These are phyloP conservation scores for Lepisosteus osseus DNA, from an alignment of 2,113 vertebrate genomes.

Conservation along the genomic window DNA sequence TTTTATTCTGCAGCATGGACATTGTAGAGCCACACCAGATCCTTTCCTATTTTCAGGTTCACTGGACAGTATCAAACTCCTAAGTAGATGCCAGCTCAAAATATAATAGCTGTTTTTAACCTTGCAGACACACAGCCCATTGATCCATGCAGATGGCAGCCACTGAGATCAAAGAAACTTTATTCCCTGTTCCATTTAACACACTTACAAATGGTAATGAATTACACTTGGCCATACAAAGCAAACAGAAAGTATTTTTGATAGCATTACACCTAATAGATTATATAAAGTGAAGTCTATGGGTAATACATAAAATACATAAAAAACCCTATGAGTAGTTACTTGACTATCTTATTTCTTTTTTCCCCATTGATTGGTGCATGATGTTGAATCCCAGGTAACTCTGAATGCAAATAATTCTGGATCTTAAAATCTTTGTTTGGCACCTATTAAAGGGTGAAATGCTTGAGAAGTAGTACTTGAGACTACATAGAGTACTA, in stretches of 20 bases:
- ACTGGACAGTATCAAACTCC: slow-evolving; percentile 35
- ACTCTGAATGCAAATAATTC: no score
- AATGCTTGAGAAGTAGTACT: no score
- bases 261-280: no score
- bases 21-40: slow-evolving; percentile 30
- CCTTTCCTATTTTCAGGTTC: slow-evolving; percentile 59
- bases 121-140: neutral
- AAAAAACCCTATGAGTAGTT: no score
- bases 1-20: neutral
- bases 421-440: no score
- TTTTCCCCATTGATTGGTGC: no score
- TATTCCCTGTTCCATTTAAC: neutral
- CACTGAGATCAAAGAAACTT: neutral
- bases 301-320: no score
- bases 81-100: slow-evolving; percentile 3
- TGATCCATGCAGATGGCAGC: neutral
- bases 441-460: no score
- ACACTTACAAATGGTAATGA: neutral
- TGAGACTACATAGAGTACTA: no score
- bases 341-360: no score
- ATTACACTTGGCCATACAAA: neutral
- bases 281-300: no score
- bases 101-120: slow-evolving; percentile 9
- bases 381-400: no score
- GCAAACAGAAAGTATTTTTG: neutral